Conservation (phyloP, 1,140 invertebrate species). For the Leptopilina clavipes region DNA sequence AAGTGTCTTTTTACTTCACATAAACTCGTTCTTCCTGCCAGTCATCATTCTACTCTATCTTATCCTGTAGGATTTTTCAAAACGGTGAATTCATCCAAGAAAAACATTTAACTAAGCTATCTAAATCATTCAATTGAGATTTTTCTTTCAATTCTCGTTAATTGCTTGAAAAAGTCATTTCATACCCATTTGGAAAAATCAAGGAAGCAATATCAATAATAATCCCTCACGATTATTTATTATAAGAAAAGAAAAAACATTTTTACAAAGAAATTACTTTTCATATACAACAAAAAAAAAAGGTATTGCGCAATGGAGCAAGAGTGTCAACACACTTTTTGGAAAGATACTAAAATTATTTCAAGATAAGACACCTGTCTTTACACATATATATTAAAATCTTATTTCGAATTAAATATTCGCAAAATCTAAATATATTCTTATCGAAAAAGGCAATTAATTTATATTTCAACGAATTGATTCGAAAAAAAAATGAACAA, state of each 20-base stretch:
- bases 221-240: no score
- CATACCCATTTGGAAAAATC: neutral
- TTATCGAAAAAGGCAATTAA: no score
- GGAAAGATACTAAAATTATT: no score
- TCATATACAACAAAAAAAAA: no score
- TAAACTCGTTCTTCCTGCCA: constrained; percentile 31
- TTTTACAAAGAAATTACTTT: no score
- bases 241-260: no score
- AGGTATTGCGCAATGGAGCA: no score
- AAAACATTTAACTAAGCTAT: constrained; percentile 4
- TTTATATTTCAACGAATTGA: neutral
- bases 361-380: no score
- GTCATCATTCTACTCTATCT: constrained; percentile 31
- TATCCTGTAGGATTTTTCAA: constrained; percentile 29
- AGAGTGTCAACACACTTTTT: no score
- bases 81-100: constrained; percentile 21
- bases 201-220: neutral
- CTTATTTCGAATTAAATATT: no score
- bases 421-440: no score
- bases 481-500: neutral
- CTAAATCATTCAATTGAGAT: constrained; percentile 9
- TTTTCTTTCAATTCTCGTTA: neutral
- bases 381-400: no score
- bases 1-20: constrained; percentile 14
- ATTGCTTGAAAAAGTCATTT: constrained; percentile 2